Evolutionary conservation across 2,113 vertebrate genomes (phyloP), one percentile per base, ranked within the genome.

Genomic region (Pundamilia nyererei): DNA sequence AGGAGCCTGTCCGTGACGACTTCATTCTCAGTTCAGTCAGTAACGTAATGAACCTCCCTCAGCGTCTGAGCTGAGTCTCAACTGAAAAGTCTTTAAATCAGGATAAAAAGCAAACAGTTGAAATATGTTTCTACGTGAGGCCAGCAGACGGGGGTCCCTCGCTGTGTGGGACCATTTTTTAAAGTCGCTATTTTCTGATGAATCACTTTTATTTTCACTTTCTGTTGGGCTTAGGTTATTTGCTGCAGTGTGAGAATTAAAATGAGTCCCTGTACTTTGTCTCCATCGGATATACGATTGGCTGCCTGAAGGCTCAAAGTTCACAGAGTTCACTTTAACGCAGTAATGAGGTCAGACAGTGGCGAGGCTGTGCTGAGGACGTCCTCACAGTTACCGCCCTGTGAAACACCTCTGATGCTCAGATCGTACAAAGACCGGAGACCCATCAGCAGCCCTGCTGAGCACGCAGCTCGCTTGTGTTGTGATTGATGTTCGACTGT

Each of bases 111-210:
- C 9, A 65, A 38, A 38, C 9, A 65, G 10, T 55, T 55, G 53
- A 55, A 55, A 55, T 55, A 24, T 24, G n/a, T 56, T 56, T 29
- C 55, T 29, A 33, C 3, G 58, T 62, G 58, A 62, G 58, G 58
- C 9, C 58, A 62, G 65, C 65, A 72, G 62, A 21, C 10, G 11
- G 19, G 26, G 38, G 12, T 24, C 38, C n/a, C 35, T 24, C 12
- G n/a, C n/a, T 24, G 8, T 0, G 65, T 70, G n/a, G 0, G n/a
- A 24, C 12, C 7, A 9, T 1, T 42, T 70, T 35, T 70, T 70
- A 40, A 42, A 70, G 13, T 42, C 3, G 2, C 21, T 29, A 3
- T 47, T 72, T 45, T 3, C 21, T 75, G 14, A 47, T 17, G 24
- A 26, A 29, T 29, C 14, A 3, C 21, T 75, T 72, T 72, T 7